Evolutionary conservation across 2,888 invertebrate genomes (phyloP).

Genomic region (Tiliacea citrago): DNA sequence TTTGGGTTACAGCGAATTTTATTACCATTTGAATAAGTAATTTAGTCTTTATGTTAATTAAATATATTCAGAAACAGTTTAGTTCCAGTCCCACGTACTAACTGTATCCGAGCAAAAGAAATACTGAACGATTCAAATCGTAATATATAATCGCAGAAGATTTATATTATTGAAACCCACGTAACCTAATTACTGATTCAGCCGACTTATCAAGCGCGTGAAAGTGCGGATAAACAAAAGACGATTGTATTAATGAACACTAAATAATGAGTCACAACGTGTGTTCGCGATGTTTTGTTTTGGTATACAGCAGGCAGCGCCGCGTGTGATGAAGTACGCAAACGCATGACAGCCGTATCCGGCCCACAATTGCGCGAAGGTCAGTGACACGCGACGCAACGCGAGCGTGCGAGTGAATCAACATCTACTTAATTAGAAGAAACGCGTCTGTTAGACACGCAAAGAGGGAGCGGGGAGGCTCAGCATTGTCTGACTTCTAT

Average conservation of each 20-base stretch:
- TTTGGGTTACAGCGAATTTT: conserved; percentile 18
- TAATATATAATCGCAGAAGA: conserved; percentile 10
- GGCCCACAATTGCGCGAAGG: conserved; percentile 82
- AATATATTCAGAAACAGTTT: conserved; percentile 24
- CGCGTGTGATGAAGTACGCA: conserved; percentile 77
- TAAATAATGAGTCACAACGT: conserved; percentile 60
- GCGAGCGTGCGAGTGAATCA: conserved; percentile 75
- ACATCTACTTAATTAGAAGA: conserved; percentile 79
- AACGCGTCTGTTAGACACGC: conserved; percentile 63
- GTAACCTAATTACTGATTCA: conserved; percentile 44
- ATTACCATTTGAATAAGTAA: conserved; percentile 21
- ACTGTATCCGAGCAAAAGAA: conserved; percentile 28
- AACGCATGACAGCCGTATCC: conserved; percentile 77
- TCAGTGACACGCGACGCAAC: conserved; percentile 80
- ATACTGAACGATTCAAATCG: conserved; percentile 14
- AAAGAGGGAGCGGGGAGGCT: conserved; percentile 1
- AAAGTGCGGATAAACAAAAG: conserved; percentile 58
- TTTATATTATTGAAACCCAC: conserved; percentile 30
- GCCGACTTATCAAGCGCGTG: conserved; percentile 36
- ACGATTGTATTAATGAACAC: conserved; percentile 58
- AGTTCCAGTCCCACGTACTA: conserved; percentile 23
- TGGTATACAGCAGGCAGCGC: conserved; percentile 76
- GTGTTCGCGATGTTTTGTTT: conserved; percentile 69
- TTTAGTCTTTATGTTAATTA: conserved; percentile 10
- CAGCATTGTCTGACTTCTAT: conserved; percentile 23